Percentiles rank a stretch among this genome's conserved stretches.
These are phyloP conservation scores for Andricus quercusramuli DNA, from an alignment of 2,888 invertebrate genomes.

Conservation along the genomic window DNA sequence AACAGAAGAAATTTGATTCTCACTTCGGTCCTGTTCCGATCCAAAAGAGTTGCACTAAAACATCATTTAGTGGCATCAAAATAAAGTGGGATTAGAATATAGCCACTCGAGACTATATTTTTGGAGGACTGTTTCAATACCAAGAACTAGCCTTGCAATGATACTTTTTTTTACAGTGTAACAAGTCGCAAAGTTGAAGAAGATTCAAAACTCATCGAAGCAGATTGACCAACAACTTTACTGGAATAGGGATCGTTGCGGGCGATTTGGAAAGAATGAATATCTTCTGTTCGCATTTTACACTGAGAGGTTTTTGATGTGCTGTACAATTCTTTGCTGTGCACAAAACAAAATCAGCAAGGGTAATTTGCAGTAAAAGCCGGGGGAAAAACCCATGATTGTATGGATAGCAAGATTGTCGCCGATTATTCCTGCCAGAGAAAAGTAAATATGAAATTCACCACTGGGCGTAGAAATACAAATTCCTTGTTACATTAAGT, in stretches of 20 bases:
- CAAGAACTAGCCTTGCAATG: too few relatives aligned
- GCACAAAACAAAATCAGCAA: conserved; percentile 49
- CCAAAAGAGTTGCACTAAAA: too few relatives aligned
- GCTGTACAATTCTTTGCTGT: conserved; percentile 38
- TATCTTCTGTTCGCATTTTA: conserved; percentile 41
- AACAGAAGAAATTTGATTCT: too few relatives aligned
- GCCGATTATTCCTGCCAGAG: conserved; percentile 44
- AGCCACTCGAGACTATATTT: too few relatives aligned
- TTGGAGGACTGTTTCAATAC: too few relatives aligned
- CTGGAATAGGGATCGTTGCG: background rate
- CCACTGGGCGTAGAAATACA: background rate
- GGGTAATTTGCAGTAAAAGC: conserved; percentile 51
- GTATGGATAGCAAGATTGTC: conserved; percentile 54
- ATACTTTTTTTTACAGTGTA: too few relatives aligned
- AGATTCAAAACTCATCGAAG: conserved; percentile 37
- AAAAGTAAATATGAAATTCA: background rate
- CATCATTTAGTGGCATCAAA: too few relatives aligned
- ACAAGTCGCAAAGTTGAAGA: conserved; percentile 38
- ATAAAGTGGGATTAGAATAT: too few relatives aligned
- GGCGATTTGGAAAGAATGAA: conserved; percentile 40
- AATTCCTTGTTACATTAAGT: conserved; percentile 44
- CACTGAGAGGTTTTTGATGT: conserved; percentile 44
- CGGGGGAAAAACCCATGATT: conserved; percentile 48
- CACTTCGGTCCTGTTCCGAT: too few relatives aligned
- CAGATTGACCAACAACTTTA: conserved; percentile 38